Base-by-base conservation (phyloP, 2,888 invertebrate species). In the Synergus gifuensis region DNA sequence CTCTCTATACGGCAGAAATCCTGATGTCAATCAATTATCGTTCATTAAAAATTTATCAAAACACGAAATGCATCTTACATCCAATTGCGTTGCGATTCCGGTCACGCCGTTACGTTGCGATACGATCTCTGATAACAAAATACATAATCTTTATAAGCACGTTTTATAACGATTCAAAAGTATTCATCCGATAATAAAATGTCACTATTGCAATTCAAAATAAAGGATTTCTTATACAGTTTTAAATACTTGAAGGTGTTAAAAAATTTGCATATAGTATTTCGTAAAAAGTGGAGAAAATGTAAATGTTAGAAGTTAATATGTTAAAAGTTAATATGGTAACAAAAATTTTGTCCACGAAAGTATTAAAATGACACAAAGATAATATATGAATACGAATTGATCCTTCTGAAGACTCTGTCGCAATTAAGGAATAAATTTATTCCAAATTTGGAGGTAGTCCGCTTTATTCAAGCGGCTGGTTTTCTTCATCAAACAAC, bases 11-110 rank as follows among this genome's bases (percentile, higher is more conserved):
- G 36, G 49, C 54, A 73, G 49, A 73, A 73, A 73, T 73, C n/a
- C 16, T 49, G 11, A 16, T 36, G 28, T 73, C 73, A 73, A 73
- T 73, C 49, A 73, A 54, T 73, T 28, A 73, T 36, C 49, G 49
- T 54, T 14, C 54, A 28, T 54, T 22, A 73, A 73, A 73, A 73
- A 54, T 73, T 73, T 73, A 73, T 73, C 54, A 73, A 73, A 73
- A 73, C 73, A 73, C 36, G 73, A 73, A 73, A 73, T 73, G 49
- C 73, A 73, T 54, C 73, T 73, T 73, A 73, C 28, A 73, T 69
- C 69, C 28, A 36, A 46, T 69, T 69, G 16, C 69, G 36, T 49
- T 9, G 69, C 69, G 49, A 69, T 54, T 11, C 16, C 16, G 49
- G 49, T 49, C 49, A 73, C 54, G 49, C 49, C 22, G 28, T 69